Base-by-base conservation (phyloP, 1,140 invertebrate genomes). In the Agraylea sexmaculata region DNA sequence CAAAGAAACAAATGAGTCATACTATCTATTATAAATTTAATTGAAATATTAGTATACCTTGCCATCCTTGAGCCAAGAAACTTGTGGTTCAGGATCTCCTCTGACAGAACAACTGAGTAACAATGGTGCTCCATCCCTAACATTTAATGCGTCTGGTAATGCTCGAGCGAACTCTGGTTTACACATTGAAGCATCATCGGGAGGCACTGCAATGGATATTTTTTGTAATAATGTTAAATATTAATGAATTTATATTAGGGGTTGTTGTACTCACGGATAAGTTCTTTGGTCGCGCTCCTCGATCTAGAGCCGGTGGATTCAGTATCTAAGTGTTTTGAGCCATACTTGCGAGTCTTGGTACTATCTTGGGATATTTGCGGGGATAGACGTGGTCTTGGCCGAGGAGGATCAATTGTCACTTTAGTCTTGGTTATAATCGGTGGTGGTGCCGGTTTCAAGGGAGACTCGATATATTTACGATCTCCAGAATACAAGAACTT, bases 71-170 rank as follows among this genome's bases (percentile, higher is more conserved):
- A 69, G 71, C 89, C 89, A 94, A 40, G 78, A 75, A 1, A 92
- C 77, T 53, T 87, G 77, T 4, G 88, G 88, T 56, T 91, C 87
- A n/a, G 89, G 89, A 60, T 92, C 88, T 11, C 88, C 89, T 36
- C 76, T 75, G 16, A 94, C 83, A 13, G 79, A 74, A 30, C 81
- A 87, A 8, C 68, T 78, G 8, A 94, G 65, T 40, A 80, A 72
- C 35, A 92, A 62, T 25, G 77, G 73, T 40, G 87, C 83, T 4
- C 88, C 90, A 59, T 94, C 90, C 17, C 77, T 77, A 19, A 90
- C 73, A 3, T 69, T 74, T 34, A 72, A 43, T 11, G 76, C 51
- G 55, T 85, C 77, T 4, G 69, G 73, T 12, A 88, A 62, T 13
- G 79, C 71, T 46, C 78, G 75, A 0, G 74, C 77, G 58, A 94